These are phyloP conservation scores for Papilio polytes DNA, from an alignment of 1,140 invertebrate species.

Conservation along the genomic window DNA sequence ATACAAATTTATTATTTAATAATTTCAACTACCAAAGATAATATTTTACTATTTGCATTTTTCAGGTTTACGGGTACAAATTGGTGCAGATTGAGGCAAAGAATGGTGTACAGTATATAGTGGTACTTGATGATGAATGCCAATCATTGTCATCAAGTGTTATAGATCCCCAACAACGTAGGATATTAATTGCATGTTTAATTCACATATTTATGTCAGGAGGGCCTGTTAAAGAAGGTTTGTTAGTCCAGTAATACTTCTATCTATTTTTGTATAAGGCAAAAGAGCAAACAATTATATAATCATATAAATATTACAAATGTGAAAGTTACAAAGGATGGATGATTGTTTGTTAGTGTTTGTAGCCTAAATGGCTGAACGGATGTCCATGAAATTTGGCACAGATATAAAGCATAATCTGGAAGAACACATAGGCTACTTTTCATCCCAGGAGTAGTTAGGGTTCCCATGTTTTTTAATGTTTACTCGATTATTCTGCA, in stretches of 20 bases:
- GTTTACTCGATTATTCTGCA: too few relatives aligned
- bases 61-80: conserved; percentile 73
- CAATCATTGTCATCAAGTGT: conserved; percentile 50
- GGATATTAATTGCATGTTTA: conserved; percentile 59
- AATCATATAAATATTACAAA: too few relatives aligned
- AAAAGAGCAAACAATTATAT: too few relatives aligned
- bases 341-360: too few relatives aligned
- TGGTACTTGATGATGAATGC: conserved; percentile 60
- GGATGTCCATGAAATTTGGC: too few relatives aligned
- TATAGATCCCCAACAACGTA: conserved; percentile 52
- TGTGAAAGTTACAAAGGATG: too few relatives aligned
- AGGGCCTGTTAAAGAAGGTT: conserved; percentile 68
- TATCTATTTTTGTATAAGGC: too few relatives aligned
- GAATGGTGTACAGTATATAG: conserved; percentile 62
- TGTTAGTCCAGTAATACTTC: background rate
- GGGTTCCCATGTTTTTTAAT: too few relatives aligned
- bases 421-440: too few relatives aligned
- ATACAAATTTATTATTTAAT: background rate
- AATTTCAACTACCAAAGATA: background rate
- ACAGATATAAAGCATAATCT: too few relatives aligned
- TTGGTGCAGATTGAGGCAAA: conserved; percentile 62
- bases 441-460: too few relatives aligned
- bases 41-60: background rate
- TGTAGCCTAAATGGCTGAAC: too few relatives aligned
- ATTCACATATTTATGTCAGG: conserved; percentile 71